These are phyloP conservation scores for Narcine bancroftii DNA, from an alignment of 2,113 vertebrate species.

Conservation along the genomic window DNA sequence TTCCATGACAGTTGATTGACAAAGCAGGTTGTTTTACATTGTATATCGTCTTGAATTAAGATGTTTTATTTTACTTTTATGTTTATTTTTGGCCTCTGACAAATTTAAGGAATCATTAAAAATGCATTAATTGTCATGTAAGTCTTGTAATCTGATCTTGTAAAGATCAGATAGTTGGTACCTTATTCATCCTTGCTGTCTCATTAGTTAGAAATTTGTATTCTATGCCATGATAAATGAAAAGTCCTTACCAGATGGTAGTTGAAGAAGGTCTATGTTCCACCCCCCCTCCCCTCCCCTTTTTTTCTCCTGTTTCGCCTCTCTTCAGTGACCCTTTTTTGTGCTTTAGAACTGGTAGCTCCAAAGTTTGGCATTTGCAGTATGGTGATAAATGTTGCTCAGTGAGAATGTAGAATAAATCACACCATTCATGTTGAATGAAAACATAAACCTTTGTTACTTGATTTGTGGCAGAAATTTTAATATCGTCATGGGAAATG, in stretches of 20 bases:
- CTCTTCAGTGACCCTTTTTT: conserved; percentile 30
- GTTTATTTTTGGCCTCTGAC: neutral
- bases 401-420: conserved; percentile 24
- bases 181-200: neutral
- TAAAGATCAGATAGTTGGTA: neutral
- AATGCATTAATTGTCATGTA: neutral
- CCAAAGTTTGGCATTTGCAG: conserved; percentile 2
- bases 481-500: conserved; percentile 22
- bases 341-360: conserved; percentile 23
- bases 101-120: neutral
- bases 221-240: conserved; percentile 10
- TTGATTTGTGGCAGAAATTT: neutral
- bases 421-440: neutral
- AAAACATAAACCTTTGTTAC: conserved; percentile 14
- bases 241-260: neutral
- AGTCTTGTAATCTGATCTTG: neutral
- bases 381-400: conserved; percentile 22
- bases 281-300: neutral
- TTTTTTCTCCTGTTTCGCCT: neutral
- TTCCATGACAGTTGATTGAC: neutral
- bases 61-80: neutral
- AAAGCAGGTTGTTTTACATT: neutral
- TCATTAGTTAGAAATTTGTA: neutral
- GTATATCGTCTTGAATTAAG: neutral
- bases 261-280: neutral